Percentiles rank a stretch among this genome's conserved stretches.
These are phyloP conservation scores for Salvator merianae DNA, from an alignment of 2,113 vertebrate species.

Conservation along the genomic window DNA sequence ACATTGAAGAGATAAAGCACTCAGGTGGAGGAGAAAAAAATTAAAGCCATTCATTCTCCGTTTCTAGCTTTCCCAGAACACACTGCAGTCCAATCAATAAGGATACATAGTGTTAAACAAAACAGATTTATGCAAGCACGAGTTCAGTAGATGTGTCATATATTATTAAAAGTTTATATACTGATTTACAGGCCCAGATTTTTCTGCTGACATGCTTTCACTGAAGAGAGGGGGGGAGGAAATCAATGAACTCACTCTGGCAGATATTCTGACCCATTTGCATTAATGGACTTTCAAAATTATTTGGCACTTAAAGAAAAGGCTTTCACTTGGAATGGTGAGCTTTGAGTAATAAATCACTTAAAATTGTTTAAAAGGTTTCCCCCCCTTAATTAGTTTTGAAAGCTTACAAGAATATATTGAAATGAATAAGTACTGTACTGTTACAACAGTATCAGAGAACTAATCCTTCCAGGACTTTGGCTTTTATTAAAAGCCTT, in stretches of 20 bases:
- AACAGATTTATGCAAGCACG: not conserved
- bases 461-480: not conserved
- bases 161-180: constrained; percentile 35
- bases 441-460: not conserved
- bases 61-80: constrained; percentile 8
- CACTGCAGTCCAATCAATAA: constrained; percentile 13
- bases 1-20: not conserved
- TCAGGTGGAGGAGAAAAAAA: too few relatives aligned
- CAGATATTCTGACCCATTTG: not conserved
- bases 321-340: not conserved
- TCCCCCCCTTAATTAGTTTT: constrained; percentile 11
- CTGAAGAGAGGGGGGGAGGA: accelerated
- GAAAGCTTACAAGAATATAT: not conserved
- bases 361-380: constrained; percentile 10
- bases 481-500: not conserved
- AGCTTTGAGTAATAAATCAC: constrained; percentile 33
- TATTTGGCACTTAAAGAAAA: constrained; percentile 26
- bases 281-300: constrained; percentile 32
- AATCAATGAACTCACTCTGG: constrained; percentile 14
- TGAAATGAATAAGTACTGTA: not conserved
- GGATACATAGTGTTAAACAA: constrained; percentile 12
- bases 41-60: not conserved
- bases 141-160: constrained; percentile 13
- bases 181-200: constrained; percentile 15
- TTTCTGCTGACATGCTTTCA: not conserved